These are phyloP conservation scores for Blastobasis adustella DNA, from an alignment of 2,888 invertebrate genomes.

Conservation along the genomic window DNA sequence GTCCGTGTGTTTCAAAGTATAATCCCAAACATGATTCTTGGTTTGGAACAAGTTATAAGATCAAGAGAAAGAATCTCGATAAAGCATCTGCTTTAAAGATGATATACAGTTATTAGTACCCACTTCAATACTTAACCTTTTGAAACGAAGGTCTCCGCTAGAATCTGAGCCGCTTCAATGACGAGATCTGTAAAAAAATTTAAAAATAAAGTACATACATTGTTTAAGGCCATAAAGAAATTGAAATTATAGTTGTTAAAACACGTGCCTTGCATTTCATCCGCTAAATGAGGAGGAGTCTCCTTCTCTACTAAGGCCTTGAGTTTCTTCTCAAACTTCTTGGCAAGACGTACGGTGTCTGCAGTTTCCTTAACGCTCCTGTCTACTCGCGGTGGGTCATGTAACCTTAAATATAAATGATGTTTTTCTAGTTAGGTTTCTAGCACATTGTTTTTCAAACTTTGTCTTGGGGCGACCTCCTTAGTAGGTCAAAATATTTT, in stretches of 20 bases:
- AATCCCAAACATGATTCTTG: too few species aligned
- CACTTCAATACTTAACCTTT: conserved; percentile 35
- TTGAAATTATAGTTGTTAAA: neutral
- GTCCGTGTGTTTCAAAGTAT: too few species aligned
- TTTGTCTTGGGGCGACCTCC: too few species aligned
- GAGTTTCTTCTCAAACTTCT: conserved; percentile 55
- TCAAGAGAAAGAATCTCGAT: too few species aligned
- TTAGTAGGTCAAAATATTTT: too few species aligned
- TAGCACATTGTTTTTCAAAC: too few species aligned
- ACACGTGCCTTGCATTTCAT: conserved; percentile 49
- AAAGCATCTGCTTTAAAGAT: too few species aligned
- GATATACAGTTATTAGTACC: too few species aligned
- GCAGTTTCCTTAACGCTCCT: conserved; percentile 45
- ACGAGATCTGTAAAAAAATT: conserved; percentile 43
- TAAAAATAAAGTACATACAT: neutral
- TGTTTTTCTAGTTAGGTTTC: too few species aligned
- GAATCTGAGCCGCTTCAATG: conserved; percentile 46
- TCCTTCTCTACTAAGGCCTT: conserved; percentile 29
- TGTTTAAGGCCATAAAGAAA: neutral
- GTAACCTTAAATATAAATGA: conserved; percentile 16
- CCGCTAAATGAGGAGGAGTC: conserved; percentile 34
- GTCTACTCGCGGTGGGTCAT: conserved; percentile 35
- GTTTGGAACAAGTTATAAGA: too few species aligned
- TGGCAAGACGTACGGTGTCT: conserved; percentile 49
- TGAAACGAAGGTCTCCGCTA: conserved; percentile 49